These are phyloP conservation scores for Synanthedon myopaeformis DNA, from an alignment of 2,888 invertebrate genomes.

Conservation along the genomic window DNA sequence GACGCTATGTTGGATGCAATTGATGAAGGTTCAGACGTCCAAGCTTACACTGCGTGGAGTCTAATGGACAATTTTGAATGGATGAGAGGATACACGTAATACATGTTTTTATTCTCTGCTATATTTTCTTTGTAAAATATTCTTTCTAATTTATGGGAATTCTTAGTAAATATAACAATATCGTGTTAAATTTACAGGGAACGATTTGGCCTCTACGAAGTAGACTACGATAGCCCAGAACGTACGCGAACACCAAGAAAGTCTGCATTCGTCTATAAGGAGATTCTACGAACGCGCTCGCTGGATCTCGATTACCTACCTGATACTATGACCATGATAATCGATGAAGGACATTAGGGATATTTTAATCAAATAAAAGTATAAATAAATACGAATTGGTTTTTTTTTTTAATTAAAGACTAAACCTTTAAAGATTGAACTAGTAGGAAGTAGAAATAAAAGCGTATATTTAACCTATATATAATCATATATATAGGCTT, in stretches of 20 bases:
- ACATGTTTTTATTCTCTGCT: constrained; percentile 13
- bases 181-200: constrained; percentile 3
- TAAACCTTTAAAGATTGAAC: too few relatives aligned
- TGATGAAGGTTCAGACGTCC: constrained; percentile 54
- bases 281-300: constrained; percentile 19
- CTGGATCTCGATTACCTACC: constrained; percentile 12
- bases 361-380: too few relatives aligned
- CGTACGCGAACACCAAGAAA: constrained; percentile 30
- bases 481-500: too few relatives aligned
- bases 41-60: constrained; percentile 72
- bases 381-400: too few relatives aligned
- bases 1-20: constrained; percentile 54
- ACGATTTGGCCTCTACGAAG: constrained; percentile 32
- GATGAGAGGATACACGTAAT: constrained; percentile 67
- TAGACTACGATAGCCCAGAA: constrained; percentile 20
- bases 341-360: constrained; percentile 4
- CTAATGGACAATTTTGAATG: constrained; percentile 77
- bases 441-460: too few relatives aligned
- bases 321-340: constrained; percentile 3
- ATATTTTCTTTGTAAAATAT: neutral
- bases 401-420: too few relatives aligned
- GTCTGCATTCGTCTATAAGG: constrained; percentile 31
- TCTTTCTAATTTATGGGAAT: too few relatives aligned
- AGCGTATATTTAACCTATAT: too few relatives aligned
- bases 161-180: neutral